Evolutionary conservation across 2,113 vertebrate species (phyloP), one percentile per base, ranked within the genome.

Genomic region (Clarias macrocephalus): DNA sequence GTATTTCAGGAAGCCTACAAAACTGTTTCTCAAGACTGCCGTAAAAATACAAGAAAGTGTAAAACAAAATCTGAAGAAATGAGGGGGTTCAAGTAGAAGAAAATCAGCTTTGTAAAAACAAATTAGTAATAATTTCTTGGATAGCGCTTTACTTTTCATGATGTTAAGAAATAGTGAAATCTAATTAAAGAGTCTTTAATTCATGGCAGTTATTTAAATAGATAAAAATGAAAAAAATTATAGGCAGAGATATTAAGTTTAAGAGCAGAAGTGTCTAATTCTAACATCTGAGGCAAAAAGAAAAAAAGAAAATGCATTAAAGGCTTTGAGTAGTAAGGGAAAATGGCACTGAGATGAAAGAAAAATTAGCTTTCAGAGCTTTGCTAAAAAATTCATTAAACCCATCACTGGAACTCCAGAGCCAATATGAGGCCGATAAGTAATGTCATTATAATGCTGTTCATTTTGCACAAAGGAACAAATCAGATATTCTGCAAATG

Each of bases 401-500:
- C 25, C 25, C 25, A 28, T 15, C 5, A 56, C 12, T 28, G 75
- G 48, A 28, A 56, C 13, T n/a, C 13, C 48, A 77, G 48, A 77
- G 52, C 13, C 16, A 10, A 48, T 75, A 75, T 75, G 23, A 75
- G 52, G 73, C 21, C 2, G 9, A 7, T 15, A 25, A 9, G 13
- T 77, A n/a, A 77, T 54, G 48, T 28, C 13, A 52, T 76, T 76
- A 76, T 6, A 76, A 8, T 12, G 2, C 25, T 56, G 75, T 54
- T 76, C 73, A n/a, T 76, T 54, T 76, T 76, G 21, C n/a, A n/a
- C 73, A 76, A 54, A 54, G 73, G 75, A 77, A 56, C 75, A 77
- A 77, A 77, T 77, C 75, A 28, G 75, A 77, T 77, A 77, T 77
- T n/a, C 25, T 56, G 25, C 52, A 56, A 77, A n/a, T n/a, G 25